Evolutionary conservation across 2,113 vertebrate genomes (phyloP), one percentile per base, ranked within the genome.

Genomic region (Fregata magnificens): DNA sequence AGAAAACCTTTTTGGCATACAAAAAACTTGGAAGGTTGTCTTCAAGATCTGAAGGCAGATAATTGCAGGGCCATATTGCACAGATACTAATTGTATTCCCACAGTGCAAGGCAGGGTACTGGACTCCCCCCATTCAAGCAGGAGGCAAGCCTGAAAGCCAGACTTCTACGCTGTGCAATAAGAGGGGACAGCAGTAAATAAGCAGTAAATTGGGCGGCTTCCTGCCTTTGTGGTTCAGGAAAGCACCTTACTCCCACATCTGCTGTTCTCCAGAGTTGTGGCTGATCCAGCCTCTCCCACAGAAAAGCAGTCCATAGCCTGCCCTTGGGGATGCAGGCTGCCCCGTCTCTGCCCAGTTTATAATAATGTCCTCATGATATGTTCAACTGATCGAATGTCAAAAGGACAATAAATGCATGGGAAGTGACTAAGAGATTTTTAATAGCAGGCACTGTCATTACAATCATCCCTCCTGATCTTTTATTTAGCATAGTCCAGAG

Each of bases 311-410:
- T 49, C 36, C 21, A 3, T 3, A 14, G 71, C 52, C 53, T n/a
- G 44, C 38, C 67, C 50, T 25, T 7, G 11, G 22, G 32, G 50
- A 15, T 10, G 40, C 34, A 31, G 58, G 53, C 52, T 69, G 61
- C 16, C 31, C 40, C 26, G 1, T 34, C 40, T 17, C 77, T 24
- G 8, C 13, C 34, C 20, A 15, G 49, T 32, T 67, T 36, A 15
- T 14, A 31, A 36, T 4, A 24, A 29, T 1, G 5, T 25, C 55
- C 63, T 56, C 13, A 1, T 4, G 16, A 38, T 20, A 11, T 1
- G 19, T 49, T 74, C 59, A 25, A 14, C 40, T 67, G 78, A 45
- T 36, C 91, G 32, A 32, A 45, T 3, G 10, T 40, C 53, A 63
- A 26, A 63, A 67, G 22, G 55, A 44, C 82, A 74, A 85, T 17